Evolutionary conservation across 2,113 vertebrate genomes (phyloP).

Genomic region (Oncorhynchus tshawytscha): DNA sequence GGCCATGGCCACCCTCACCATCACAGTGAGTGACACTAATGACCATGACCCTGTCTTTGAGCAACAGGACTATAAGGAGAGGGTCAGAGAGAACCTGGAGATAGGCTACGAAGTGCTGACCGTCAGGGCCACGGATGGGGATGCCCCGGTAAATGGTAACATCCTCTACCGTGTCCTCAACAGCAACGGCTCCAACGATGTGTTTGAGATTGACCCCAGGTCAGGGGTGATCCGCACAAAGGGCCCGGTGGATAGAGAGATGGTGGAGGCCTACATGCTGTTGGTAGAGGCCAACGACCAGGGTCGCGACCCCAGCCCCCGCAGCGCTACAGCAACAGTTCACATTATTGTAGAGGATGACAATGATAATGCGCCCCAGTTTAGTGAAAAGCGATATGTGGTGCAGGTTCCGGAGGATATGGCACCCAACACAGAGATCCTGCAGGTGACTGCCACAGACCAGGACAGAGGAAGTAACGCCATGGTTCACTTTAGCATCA

Average conservation of each 20-base stretch:
- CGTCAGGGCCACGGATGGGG: conserved; percentile 88
- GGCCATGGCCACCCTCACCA: conserved; percentile 88
- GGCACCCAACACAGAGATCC: conserved; percentile 78
- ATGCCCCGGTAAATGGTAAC: conserved; percentile 87
- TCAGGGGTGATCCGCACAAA: conserved; percentile 91
- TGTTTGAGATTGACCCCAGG: conserved; percentile 90
- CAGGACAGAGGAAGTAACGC: conserved; percentile 88
- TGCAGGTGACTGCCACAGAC: conserved; percentile 86
- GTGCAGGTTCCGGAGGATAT: conserved; percentile 87
- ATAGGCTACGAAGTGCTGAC: conserved; percentile 94
- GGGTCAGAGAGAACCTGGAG: conserved; percentile 93
- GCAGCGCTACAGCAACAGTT: conserved; percentile 86
- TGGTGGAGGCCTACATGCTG: conserved; percentile 82
- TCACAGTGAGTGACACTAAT: conserved; percentile 86
- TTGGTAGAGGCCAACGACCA: conserved; percentile 90
- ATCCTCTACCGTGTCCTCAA: conserved; percentile 89
- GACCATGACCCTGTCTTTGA: conserved; percentile 91
- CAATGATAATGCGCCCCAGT: conserved; percentile 93
- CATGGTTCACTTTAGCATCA: conserved; percentile 93
- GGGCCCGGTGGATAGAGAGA: conserved; percentile 86
- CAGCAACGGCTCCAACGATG: conserved; percentile 68
- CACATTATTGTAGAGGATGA: conserved; percentile 89
- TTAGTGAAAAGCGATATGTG: conserved; percentile 89
- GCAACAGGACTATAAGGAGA: conserved; percentile 91
- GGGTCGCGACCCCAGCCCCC: conserved; percentile 84